phyloP scores from a whole-genome alignment of 2,113 vertebrate genomes.

The Pangasianodon gigas region DNA sequence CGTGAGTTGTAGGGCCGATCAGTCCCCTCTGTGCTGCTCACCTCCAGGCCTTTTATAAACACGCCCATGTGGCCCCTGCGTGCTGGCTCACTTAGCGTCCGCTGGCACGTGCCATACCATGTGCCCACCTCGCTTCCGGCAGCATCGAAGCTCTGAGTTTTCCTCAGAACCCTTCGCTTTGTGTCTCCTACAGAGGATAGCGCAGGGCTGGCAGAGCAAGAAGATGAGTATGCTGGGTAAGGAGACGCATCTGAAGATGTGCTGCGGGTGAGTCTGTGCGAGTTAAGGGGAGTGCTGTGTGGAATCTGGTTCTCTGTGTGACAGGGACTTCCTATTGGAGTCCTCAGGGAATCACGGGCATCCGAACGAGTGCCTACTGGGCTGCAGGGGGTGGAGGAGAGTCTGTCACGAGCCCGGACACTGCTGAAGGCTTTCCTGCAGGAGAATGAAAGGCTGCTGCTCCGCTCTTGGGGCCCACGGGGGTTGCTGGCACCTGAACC shows the following conservation, averaged over 20 bases:
- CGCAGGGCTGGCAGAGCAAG: slow-evolving; percentile 54
- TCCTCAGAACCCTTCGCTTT: slow-evolving; percentile 69
- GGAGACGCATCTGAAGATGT: slow-evolving; percentile 61
- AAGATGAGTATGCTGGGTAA: slow-evolving; percentile 40
- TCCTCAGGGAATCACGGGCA: slow-evolving; percentile 39
- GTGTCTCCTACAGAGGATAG: slow-evolving; percentile 42
- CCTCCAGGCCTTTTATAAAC: slow-evolving; percentile 79
- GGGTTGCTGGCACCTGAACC: not conserved
- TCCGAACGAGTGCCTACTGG: slow-evolving; percentile 21
- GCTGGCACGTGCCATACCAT: slow-evolving; percentile 68
- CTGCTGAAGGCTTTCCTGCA: slow-evolving; percentile 53
- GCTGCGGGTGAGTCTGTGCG: slow-evolving; percentile 54
- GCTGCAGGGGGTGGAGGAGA: slow-evolving; percentile 56
- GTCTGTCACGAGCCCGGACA: slow-evolving; percentile 62
- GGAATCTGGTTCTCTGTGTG: slow-evolving; percentile 47
- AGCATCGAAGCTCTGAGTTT: slow-evolving; percentile 80
- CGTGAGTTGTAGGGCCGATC: slow-evolving; percentile 61
- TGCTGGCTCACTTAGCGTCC: slow-evolving; percentile 70
- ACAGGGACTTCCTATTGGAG: slow-evolving; percentile 24
- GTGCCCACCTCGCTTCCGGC: slow-evolving; percentile 66
- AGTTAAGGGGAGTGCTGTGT: slow-evolving; percentile 49
- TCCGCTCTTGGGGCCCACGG: slow-evolving; percentile 62
- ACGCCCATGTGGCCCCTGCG: slow-evolving; percentile 73
- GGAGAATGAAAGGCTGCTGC: slow-evolving; percentile 53
- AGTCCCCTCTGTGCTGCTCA: slow-evolving; percentile 74